Evolutionary conservation across 2,797 vertebrate species (phyloP).

Genomic region (Chaetophractus vellerosus): DNA sequence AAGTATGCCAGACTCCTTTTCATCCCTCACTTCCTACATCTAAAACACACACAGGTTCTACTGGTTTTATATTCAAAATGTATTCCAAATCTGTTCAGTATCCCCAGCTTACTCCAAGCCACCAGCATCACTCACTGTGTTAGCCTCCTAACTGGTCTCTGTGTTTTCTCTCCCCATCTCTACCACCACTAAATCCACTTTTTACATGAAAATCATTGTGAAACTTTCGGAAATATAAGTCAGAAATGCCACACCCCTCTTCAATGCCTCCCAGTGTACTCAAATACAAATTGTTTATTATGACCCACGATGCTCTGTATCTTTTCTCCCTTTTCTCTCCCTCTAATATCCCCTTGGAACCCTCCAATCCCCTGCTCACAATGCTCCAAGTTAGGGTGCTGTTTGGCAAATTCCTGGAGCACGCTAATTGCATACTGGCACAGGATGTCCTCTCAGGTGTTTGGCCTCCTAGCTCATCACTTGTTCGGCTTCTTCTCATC

Average conservation of each 20-base stretch:
- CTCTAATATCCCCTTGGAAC: neutral
- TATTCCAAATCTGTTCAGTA: neutral
- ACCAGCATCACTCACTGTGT: neutral
- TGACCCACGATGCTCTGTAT: neutral
- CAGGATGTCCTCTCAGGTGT: neutral
- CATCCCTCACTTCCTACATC: neutral
- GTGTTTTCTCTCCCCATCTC: neutral
- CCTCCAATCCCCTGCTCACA: neutral
- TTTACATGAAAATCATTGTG: neutral
- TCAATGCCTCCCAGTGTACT: neutral
- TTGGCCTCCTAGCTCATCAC: neutral
- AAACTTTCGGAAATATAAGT: constrained; percentile 9
- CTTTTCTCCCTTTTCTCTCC: neutral
- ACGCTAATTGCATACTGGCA: neutral
- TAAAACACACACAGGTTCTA: neutral
- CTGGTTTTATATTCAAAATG: constrained; percentile 11
- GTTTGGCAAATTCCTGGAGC: neutral
- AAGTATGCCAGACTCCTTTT: neutral
- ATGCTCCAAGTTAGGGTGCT: neutral
- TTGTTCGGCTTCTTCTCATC: neutral
- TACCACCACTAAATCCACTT: neutral
- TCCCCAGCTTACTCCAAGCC: neutral
- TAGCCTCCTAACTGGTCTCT: neutral
- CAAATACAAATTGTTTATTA: neutral
- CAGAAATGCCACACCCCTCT: neutral